A percentile compares a stretch with the other conserved stretches of the same genome.
These are phyloP conservation scores for Nycteola revayana DNA, from an alignment of 2,888 invertebrate genomes.

Conservation along the genomic window DNA sequence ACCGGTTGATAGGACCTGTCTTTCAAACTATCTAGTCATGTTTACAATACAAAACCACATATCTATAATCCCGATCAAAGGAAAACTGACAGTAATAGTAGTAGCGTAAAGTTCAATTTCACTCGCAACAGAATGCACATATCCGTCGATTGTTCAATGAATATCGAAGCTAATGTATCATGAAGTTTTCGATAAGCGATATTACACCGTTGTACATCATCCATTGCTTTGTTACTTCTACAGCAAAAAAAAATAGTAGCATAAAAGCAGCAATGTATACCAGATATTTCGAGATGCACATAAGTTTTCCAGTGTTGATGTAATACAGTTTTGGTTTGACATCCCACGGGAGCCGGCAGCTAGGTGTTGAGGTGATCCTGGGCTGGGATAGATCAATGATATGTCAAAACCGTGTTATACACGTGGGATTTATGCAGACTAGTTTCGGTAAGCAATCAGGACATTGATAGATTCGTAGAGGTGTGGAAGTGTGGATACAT, in stretches of 20 bases:
- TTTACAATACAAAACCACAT: conserved; percentile 7
- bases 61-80: not conserved
- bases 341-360: conserved; percentile 52
- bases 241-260: fast-evolving
- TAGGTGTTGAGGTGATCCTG: conserved; percentile 71
- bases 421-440: conserved; percentile 68
- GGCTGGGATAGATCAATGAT: conserved; percentile 73
- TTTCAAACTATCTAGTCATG: conserved; percentile 67
- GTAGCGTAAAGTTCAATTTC: not conserved
- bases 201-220: conserved; percentile 10
- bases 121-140: not conserved
- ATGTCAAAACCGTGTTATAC: conserved; percentile 76
- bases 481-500: conserved; percentile 35
- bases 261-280: conserved; percentile 22
- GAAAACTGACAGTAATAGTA: conserved; percentile 10
- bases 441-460: conserved; percentile 57
- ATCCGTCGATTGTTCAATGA: conserved; percentile 25
- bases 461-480: conserved; percentile 70
- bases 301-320: conserved; percentile 26
- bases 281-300: not conserved
- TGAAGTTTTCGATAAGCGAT: conserved; percentile 21
- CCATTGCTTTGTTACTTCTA: conserved; percentile 23
- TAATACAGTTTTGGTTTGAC: conserved; percentile 47
- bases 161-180: conserved; percentile 24
- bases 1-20: conserved; percentile 77